These are phyloP conservation scores for Grallaria varia DNA, from an alignment of 2,113 vertebrate genomes.

Conservation along the genomic window DNA sequence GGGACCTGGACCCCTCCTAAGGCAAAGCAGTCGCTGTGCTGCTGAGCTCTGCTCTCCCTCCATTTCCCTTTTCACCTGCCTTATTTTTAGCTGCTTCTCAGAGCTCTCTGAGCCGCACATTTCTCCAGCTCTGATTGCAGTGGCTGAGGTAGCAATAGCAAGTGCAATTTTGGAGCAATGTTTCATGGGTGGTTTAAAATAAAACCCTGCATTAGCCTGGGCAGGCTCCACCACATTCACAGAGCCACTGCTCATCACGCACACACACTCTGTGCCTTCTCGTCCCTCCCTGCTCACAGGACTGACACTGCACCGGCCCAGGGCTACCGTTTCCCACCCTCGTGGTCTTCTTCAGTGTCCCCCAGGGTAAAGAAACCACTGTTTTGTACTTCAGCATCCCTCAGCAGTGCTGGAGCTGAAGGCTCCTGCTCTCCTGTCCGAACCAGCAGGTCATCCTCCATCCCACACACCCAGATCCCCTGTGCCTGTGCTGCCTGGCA, in stretches of 20 bases:
- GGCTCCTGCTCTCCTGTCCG: neutral
- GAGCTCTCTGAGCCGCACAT: neutral
- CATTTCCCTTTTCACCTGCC: neutral
- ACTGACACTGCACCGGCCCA: neutral
- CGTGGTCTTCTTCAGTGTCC: neutral
- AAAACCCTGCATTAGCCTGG: neutral
- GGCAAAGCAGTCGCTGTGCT: neutral
- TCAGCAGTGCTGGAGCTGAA: neutral
- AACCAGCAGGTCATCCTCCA: neutral
- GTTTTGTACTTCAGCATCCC: neutral
- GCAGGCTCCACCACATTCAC: neutral
- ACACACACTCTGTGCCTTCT: neutral
- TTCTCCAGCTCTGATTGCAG: constrained; percentile 26
- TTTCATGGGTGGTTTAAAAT: neutral
- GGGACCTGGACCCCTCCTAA: neutral
- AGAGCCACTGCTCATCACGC: neutral
- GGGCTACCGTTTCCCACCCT: neutral
- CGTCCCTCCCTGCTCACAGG: neutral
- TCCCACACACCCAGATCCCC: neutral
- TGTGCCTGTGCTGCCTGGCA: neutral
- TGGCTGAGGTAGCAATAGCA: constrained; percentile 30
- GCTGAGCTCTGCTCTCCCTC: neutral
- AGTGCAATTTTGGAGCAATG: neutral
- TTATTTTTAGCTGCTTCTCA: constrained; percentile 5
- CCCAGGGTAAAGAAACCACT: neutral